Base-by-base conservation (phyloP, 2,888 invertebrate species). In the Linnaemya vulpina region DNA sequence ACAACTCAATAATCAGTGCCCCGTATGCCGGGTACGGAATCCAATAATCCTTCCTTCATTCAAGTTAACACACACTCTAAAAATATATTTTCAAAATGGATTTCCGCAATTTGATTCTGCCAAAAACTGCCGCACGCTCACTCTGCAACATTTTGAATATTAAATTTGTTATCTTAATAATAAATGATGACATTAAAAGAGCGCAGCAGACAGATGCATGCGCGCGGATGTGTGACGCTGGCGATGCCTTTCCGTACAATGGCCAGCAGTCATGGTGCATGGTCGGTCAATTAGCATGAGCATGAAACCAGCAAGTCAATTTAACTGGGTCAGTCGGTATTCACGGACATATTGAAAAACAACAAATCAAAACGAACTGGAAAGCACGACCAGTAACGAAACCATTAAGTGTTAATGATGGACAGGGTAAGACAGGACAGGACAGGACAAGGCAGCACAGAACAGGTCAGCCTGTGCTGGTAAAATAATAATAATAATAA, bases 281-380 rank as follows among this genome's bases (percentile, higher is more conserved):
- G 68, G 53, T 70, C 70, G 68, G 53, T 76, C 70, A 70, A 82
- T 76, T 71, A 70, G 22, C 63, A 82, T 65, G 43, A 76, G 55
- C 62, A 55, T 38, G 15, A 53, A 62, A 25, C 49, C 35, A 38
- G 38, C 20, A 22, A 82, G 63, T 38, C 40, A 55, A 63, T 63
- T 76, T 71, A 76, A 82, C 65, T 76, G 76, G 76, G 82, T 76
- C 82, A 82, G 71, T 75, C 30, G 5, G 62, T 58, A 40, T 55
- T 46, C 53, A 75, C 9, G 25, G 17, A 15, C 60, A 73, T 30
- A 49, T 63, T 49, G 17, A 38, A 30, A 30, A 55, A 53, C 53
- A 35, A 1, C 30, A 55, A 63, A 51, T n/a, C 30, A 46, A 68
- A 58, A 77, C 15, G 30, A 75, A 63, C 43, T 65, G 8, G 46